Evolutionary conservation across 2,113 vertebrate genomes (phyloP), one percentile per base, ranked within the genome.

Genomic region (Nasalis larvatus): DNA sequence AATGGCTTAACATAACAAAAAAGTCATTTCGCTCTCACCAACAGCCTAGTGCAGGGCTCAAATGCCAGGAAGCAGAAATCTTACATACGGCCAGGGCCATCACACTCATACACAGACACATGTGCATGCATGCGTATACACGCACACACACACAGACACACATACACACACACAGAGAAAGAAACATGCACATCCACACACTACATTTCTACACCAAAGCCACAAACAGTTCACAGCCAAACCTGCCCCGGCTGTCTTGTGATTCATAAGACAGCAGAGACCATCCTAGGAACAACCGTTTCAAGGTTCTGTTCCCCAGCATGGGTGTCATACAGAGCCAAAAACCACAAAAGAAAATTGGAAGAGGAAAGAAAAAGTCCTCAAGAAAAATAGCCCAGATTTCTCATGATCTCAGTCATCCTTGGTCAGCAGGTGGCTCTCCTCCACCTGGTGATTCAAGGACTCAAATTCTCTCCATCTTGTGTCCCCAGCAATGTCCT

Each of bases 351-450:
- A 90, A 96, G 97, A 98, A 97, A 97, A 97, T 27, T 91, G 86
- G 80, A 97, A 77, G 42, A 89, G 96, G 97, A 97, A 97, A 97
- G 96, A 98, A 91, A 98, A 97, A 97, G 96, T 97, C 95, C 97
- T 94, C 97, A 97, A 98, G 98, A 97, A 98, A 98, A 98, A 96
- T 97, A 96, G 96, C 91, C 96, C 96, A 63, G 97, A 95, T 98
- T 99, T 98, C 98, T 98, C 98, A 98, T 98, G 97, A 97, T 98
- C 97, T 97, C 97, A 40, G 97, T 98, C 98, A 0, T 98, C 88
- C 58, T 21, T 21, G 35, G 0, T 66, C 18, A 25, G 42, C 37
- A n/a, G 23, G 14, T 23, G 32, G 21, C 8, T 81, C 35, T 66
- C 73, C 6, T 94, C 69, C 47, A 58, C 20, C 3, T 17, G 10